These are phyloP conservation scores for Epizoanthus illoricatus DNA, from an alignment of 92 coral and sea anemone genomes.

Conservation along the genomic window DNA sequence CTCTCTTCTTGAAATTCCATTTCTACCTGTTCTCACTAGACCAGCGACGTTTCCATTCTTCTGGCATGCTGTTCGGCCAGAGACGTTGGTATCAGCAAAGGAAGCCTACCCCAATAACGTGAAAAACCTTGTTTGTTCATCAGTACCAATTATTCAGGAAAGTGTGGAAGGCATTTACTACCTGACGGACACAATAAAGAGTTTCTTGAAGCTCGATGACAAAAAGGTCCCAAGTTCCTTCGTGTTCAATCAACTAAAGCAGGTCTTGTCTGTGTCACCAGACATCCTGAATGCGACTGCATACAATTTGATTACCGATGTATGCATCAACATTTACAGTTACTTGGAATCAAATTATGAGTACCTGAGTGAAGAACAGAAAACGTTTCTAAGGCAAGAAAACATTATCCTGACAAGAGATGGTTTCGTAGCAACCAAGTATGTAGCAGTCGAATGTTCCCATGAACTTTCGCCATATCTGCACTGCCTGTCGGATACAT, in stretches of 20 bases:
- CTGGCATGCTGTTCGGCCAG: slow-evolving; percentile 54
- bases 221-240: slow-evolving; percentile 1
- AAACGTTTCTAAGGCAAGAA: slow-evolving; percentile 22
- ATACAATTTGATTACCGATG: neutral
- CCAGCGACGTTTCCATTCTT: slow-evolving; percentile 62
- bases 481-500: slow-evolving; percentile 33
- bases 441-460: slow-evolving; percentile 46
- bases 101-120: slow-evolving; percentile 42
- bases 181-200: neutral
- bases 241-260: slow-evolving; percentile 46
- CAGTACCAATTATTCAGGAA: slow-evolving; percentile 61
- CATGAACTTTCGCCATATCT: slow-evolving; percentile 61
- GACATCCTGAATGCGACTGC: neutral
- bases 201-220: slow-evolving; percentile 29
- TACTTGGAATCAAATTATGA: slow-evolving; percentile 42
- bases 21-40: slow-evolving; percentile 62
- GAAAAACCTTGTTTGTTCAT: slow-evolving; percentile 64
- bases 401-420: slow-evolving; percentile 37
- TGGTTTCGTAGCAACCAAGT: slow-evolving; percentile 37
- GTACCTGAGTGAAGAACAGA: slow-evolving; percentile 16
- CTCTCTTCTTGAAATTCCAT: slow-evolving; percentile 28
- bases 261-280: slow-evolving; percentile 28
- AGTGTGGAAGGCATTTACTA: slow-evolving; percentile 9
- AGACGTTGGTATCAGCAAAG: slow-evolving; percentile 53
- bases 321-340: slow-evolving; percentile 45